phyloP scores from a whole-genome alignment of 2,113 vertebrate genomes.

The Semnopithecus entellus region DNA sequence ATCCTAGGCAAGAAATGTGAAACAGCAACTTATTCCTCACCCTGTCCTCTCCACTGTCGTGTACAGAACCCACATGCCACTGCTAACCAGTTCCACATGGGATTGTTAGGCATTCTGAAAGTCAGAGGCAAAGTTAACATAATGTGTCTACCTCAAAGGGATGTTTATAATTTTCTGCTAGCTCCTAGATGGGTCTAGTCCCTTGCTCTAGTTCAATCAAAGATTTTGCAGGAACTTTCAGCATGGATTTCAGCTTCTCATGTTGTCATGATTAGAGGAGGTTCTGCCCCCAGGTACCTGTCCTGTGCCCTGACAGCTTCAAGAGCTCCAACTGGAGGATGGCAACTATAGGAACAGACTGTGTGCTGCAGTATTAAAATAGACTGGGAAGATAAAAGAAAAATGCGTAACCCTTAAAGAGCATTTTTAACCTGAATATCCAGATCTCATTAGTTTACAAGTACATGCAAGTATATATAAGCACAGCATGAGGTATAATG shows the following conservation, averaged over 20 bases:
- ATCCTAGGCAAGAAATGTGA: not conserved
- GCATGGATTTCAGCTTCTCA: not conserved
- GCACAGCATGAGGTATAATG: not conserved
- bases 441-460: not conserved
- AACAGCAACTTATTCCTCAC: not conserved
- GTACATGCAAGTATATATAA: not conserved
- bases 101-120: not conserved
- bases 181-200: not conserved
- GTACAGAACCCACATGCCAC: not conserved
- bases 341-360: not conserved
- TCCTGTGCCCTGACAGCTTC: not conserved
- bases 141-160: not conserved
- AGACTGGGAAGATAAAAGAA: not conserved
- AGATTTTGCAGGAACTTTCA: not conserved
- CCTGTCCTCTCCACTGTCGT: not conserved
- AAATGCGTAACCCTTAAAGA: not conserved
- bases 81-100: not conserved
- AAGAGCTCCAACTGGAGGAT: not conserved
- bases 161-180: not conserved
- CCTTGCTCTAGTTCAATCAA: not conserved
- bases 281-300: not conserved
- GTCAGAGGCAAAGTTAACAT: not conserved
- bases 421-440: not conserved
- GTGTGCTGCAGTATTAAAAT: not conserved
- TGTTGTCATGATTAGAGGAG: not conserved